Evolutionary conservation across 1,140 invertebrate genomes (phyloP), one percentile per base, ranked within the genome.

Genomic region (Ptiloglossa arizonensis): DNA sequence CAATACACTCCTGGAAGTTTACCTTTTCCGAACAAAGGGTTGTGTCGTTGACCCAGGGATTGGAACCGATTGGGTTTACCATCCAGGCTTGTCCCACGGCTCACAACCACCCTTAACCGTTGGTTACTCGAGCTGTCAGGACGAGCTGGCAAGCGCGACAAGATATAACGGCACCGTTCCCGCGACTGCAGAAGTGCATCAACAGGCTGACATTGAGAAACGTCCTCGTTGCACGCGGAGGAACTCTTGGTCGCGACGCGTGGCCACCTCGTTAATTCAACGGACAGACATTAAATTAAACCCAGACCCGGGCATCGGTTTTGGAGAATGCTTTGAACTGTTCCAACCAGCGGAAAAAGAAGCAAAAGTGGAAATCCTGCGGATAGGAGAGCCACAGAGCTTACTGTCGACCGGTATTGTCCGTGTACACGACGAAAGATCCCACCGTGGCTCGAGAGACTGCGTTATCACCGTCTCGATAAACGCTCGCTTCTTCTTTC

Each of bases 111-210:
- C n/a, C 4, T 13, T n/a, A n/a, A 8, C 19, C n/a, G 41, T 41
- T 56, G 63, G 41, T 41, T 35, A 44, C 54, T 48, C 5, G 22
- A 17, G 1, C 9, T 38, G 50, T 44, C 72, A 35, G 24, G 22
- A 41, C 46, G 3, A 48, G 41, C 46, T 76, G 60, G 50, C 22
- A 59, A 78, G 68, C 50, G 54, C 24, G 70, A 81, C 79, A 73
- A 82, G 80, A 85, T 73, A 62, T 38, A 41, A 48, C 27, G 17
- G 48, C 44, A 19, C 17, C 60, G 64, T 27, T 57, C 52, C 52
- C 60, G 73, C 76, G 83, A 87, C 81, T 76, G 46, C 24, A 71
- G 71, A 87, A 87, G 72, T 85, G 85, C 85, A 87, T 87, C 85
- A 85, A 67, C 68, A 60, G 64, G 79, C 69, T 78, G 86, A 87